phyloP scores from a whole-genome alignment of 2,797 vertebrate genomes.

The Rhinogobio ventralis region DNA sequence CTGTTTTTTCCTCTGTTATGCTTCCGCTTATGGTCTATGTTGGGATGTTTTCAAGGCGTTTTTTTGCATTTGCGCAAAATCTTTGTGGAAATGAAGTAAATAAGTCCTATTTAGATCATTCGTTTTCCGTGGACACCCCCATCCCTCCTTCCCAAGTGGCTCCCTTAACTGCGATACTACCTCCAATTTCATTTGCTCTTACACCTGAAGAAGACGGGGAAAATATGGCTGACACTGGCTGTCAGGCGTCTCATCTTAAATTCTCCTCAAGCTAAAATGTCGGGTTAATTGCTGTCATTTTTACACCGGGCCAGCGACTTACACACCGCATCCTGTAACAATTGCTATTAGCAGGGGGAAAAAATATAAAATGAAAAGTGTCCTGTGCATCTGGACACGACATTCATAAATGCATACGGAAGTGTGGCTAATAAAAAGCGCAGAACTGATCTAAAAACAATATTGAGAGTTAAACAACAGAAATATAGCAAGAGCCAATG shows the following conservation, averaged over 20 bases:
- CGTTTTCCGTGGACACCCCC: constrained; percentile 80
- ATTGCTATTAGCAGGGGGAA: constrained; percentile 77
- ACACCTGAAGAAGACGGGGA: constrained; percentile 78
- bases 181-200: constrained; percentile 96
- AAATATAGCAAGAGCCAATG: not conserved
- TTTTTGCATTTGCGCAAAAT: not conserved
- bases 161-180: constrained; percentile 87
- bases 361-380: constrained; percentile 81
- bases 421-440: constrained; percentile 35
- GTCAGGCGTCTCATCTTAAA: constrained; percentile 97
- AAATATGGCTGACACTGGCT: constrained; percentile 92
- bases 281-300: constrained; percentile 99
- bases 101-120: constrained; percentile 88
- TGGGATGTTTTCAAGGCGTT: not conserved
- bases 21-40: not conserved
- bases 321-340: constrained; percentile 86
- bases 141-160: constrained; percentile 83
- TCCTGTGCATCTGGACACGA: constrained; percentile 62
- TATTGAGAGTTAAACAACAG: not conserved
- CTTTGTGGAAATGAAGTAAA: constrained; percentile 32
- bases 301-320: constrained; percentile 96
- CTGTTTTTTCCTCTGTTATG: constrained; percentile 4
- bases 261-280: constrained; percentile 99
- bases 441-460: constrained; percentile 10
- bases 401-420: constrained; percentile 37